Base-by-base conservation (phyloP, 2,797 vertebrate species). In the Gambusia yucatana region DNA sequence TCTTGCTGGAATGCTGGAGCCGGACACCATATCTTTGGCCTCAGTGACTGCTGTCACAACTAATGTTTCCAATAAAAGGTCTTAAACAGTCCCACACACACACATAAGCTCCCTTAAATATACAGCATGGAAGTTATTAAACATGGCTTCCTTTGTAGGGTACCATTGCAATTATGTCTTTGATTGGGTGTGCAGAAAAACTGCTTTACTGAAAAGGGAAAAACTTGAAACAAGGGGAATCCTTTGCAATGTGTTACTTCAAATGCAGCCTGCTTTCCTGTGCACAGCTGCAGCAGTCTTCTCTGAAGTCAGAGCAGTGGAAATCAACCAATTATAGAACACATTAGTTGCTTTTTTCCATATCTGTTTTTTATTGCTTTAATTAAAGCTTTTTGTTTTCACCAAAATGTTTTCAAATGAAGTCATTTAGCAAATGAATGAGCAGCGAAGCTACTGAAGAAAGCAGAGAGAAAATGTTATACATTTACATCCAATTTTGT, bases 51-150 rank as follows among this genome's bases (percentile, higher is more conserved):
- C 98, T 0, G 96, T 99, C 85, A 99, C 98, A 88, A 99, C 97
- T 85, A 98, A 99, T 0, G 96, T 99, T 88, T 99, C 98, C 41
- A 99, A 99, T 71, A 99, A 99, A 87, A 97, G 98, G 98, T 99
- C 82, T 89, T 80, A 39, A 28, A 46, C 36, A 48, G 25, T n/a
- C 30, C 48, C 20, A 8, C 11, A 57, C 48, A 57, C 48, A 50
- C 14, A 79, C 17, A 77, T 36, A 61, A 0, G 16, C 36, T 76
- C 22, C 41, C 4, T 73, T 47, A 25, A 25, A 46, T 36, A 8
- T 22, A 41, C 25, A 30, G 13, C 67, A 55, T 17, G 22, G 2
- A 61, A 70, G n/a, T 71, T 72, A 48, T 5, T 50, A 36, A 75
- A 44, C 33, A 39, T 30, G 30, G 48, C 50, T 77, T 36, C 48